A percentile compares a stretch with the other conserved stretches of the same genome.
Evolutionary conservation across 2,797 vertebrate genomes (phyloP).

Genomic region (Saxicola maurus): DNA sequence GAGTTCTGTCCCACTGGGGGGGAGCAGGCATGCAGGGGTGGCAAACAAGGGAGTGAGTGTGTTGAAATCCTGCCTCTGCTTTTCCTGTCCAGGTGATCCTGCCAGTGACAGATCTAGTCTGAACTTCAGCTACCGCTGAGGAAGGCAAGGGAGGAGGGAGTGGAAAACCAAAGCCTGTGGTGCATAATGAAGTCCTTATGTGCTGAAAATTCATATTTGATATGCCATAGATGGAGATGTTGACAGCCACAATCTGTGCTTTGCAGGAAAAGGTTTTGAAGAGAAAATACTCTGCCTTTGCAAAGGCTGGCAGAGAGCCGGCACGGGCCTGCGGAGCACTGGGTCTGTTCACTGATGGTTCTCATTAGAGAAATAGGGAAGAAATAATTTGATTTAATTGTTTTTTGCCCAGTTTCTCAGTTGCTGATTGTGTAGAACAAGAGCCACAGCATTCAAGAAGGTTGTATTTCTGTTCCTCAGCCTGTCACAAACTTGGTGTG

Average conservation of each 20-base stretch:
- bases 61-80: slow-evolving; percentile 24
- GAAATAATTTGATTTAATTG: neutral
- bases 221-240: neutral
- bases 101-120: slow-evolving; percentile 63
- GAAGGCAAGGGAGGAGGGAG: neutral
- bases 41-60: neutral
- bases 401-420: neutral
- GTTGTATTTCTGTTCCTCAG: neutral
- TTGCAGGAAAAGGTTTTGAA: neutral
- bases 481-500: neutral
- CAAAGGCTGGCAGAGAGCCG: neutral
- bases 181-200: slow-evolving; percentile 31
- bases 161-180: slow-evolving; percentile 17
- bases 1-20: neutral
- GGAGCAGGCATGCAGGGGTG: neutral
- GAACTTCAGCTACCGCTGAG: neutral
- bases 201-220: neutral
- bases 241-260: neutral
- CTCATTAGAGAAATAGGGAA: neutral
- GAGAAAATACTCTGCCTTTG: neutral
- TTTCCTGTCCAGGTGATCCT: slow-evolving; percentile 68
- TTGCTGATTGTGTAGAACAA: neutral
- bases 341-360: neutral
- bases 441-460: neutral
- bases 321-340: neutral